A percentile compares a stretch with the other conserved stretches of the same genome.
Evolutionary conservation across 2,888 invertebrate genomes (phyloP).

Genomic region (Pollenia angustigena): DNA sequence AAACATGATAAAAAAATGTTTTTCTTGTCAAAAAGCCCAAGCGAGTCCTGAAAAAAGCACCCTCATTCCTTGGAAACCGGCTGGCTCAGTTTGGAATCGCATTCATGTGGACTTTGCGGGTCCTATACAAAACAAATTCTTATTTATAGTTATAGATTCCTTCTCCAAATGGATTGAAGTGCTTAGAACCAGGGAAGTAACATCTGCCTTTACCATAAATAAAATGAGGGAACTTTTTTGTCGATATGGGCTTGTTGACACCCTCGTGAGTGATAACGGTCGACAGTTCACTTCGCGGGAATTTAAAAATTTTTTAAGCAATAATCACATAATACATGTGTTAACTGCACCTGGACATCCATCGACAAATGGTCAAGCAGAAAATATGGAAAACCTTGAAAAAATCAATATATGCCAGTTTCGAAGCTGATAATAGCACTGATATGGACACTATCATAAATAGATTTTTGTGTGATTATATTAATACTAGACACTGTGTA

Average conservation of each 20-base stretch:
- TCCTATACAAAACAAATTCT: neutral
- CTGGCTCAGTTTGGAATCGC: conserved; percentile 22
- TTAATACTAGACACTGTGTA: no score
- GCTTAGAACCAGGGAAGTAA: conserved; percentile 18
- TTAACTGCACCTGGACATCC: conserved; percentile 12
- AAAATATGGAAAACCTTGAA: conserved; percentile 8
- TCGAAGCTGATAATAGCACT: no score
- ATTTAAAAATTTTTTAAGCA: neutral
- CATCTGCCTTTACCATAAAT: neutral
- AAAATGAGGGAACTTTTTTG: conserved; percentile 38
- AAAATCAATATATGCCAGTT: no score
- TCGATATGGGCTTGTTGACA: conserved; percentile 22
- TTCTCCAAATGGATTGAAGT: conserved; percentile 22
- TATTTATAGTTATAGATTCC: conserved; percentile 25
- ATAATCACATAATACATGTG: conserved; percentile 3
- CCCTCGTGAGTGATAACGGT: no score
- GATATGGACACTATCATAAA: no score
- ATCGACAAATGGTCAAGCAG: conserved; percentile 7
- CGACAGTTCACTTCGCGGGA: conserved; percentile 7
- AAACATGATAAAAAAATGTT: conserved; percentile 45
- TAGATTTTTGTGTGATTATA: no score
- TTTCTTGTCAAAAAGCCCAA: conserved; percentile 62
- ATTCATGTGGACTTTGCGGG: conserved; percentile 24
- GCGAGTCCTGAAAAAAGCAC: conserved; percentile 56
- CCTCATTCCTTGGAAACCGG: conserved; percentile 52